phyloP scores from a whole-genome alignment of 2,888 invertebrate species.

The Orthonevra nobilis region DNA sequence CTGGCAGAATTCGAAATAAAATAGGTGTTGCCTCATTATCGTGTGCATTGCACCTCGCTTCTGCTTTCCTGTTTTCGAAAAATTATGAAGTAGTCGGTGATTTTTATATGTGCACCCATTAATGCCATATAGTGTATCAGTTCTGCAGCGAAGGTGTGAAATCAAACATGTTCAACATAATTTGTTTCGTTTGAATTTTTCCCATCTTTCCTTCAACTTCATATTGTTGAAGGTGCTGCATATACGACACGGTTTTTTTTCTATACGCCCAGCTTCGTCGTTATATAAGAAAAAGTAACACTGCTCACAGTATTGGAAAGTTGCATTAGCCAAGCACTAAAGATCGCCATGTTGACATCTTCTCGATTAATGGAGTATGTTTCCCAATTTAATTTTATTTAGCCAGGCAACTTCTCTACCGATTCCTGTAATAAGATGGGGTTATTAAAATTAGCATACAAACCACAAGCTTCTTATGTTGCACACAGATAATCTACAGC shows the following conservation, averaged over 20 bases:
- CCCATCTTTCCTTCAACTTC: slow-evolving; percentile 3
- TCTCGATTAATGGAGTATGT: neutral
- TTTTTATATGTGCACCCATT: slow-evolving; percentile 25
- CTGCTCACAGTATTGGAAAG: neutral
- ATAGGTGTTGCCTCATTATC: neutral
- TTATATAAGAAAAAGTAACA: slow-evolving; percentile 13
- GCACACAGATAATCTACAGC: too few relatives aligned
- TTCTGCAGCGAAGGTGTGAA: slow-evolving; percentile 15
- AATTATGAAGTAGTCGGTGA: slow-evolving; percentile 31
- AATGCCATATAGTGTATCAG: neutral
- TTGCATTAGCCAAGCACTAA: neutral
- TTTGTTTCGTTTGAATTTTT: slow-evolving; percentile 9
- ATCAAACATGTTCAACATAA: slow-evolving; percentile 25
- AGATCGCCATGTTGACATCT: neutral
- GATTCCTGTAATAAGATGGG: too few relatives aligned
- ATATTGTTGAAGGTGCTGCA: slow-evolving; percentile 10
- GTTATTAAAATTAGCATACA: too few relatives aligned
- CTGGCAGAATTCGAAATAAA: neutral
- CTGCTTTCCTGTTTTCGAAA: neutral
- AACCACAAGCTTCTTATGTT: too few relatives aligned
- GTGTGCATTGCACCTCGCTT: neutral
- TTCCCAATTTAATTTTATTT: slow-evolving; percentile 11
- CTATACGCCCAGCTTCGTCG: neutral
- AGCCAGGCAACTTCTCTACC: too few relatives aligned
- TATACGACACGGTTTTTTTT: neutral